Evolutionary conservation across 2,113 vertebrate genomes (phyloP).

Genomic region (Clinocottus analis): DNA sequence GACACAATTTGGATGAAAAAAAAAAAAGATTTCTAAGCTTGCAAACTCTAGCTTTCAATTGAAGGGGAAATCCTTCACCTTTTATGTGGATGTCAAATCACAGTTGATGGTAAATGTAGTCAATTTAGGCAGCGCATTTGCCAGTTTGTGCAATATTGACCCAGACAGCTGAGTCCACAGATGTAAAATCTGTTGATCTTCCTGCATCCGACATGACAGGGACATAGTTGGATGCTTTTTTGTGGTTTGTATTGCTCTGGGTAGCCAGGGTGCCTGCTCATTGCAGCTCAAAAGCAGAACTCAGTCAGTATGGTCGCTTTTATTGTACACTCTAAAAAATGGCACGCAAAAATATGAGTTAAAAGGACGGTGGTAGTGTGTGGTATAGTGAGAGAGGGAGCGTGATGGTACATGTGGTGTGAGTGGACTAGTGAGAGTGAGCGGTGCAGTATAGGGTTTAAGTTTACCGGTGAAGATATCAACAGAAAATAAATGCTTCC

Average conservation of each 20-base stretch:
- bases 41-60: conserved; percentile 10
- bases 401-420: too few species aligned
- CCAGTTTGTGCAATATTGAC: neutral
- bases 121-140: neutral
- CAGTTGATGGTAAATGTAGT: neutral
- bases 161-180: neutral
- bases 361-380: too few species aligned
- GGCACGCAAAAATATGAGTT: too few species aligned
- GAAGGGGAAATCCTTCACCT: neutral
- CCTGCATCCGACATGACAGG: neutral
- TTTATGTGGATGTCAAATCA: neutral
- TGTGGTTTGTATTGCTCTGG: neutral
- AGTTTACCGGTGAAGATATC: too few species aligned
- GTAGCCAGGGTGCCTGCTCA: neutral
- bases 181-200: neutral
- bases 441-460: too few species aligned
- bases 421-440: too few species aligned
- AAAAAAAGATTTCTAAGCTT: conserved; percentile 19
- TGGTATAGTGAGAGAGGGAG: too few species aligned
- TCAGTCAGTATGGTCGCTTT: too few species aligned
- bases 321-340: too few species aligned
- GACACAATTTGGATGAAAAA: neutral
- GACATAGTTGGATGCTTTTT: neutral
- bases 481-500: too few species aligned
- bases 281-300: neutral